Percentiles rank a stretch among this genome's conserved stretches.
Evolutionary conservation across 2,797 vertebrate species (phyloP).

Genomic region (Parambassis ranga): DNA sequence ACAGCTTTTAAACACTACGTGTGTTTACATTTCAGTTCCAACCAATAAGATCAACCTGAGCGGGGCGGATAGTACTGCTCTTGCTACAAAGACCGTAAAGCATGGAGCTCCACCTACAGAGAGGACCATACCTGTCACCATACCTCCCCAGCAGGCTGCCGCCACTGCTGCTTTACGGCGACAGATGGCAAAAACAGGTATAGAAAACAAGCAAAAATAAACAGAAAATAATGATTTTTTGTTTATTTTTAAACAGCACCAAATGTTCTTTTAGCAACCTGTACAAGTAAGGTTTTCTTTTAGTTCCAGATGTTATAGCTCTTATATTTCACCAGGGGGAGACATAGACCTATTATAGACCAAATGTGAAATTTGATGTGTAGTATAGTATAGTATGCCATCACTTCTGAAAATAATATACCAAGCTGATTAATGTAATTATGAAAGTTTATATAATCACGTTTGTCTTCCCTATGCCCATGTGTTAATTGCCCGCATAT

Average conservation of each 20-base stretch:
- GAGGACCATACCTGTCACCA: slow-evolving; percentile 73
- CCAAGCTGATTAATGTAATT: neutral
- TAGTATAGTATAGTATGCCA: too few relatives aligned
- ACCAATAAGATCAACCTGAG: slow-evolving; percentile 84
- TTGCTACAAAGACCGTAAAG: slow-evolving; percentile 94
- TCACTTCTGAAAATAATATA: neutral
- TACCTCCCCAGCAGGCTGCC: slow-evolving; percentile 91
- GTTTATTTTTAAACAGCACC: neutral
- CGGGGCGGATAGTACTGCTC: slow-evolving; percentile 90
- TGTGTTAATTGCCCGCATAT: neutral
- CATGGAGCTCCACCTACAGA: slow-evolving; percentile 86
- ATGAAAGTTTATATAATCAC: too few relatives aligned
- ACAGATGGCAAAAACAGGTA: slow-evolving; percentile 90
- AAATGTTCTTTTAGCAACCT: neutral
- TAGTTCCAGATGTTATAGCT: slow-evolving; percentile 19
- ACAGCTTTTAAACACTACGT: neutral
- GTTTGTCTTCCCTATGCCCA: neutral
- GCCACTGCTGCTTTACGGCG: slow-evolving; percentile 89
- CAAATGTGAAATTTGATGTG: neutral
- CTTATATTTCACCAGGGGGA: slow-evolving; percentile 64
- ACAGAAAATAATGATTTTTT: neutral
- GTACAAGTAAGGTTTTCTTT: neutral
- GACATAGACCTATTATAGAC: slow-evolving; percentile 47
- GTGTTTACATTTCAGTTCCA: slow-evolving; percentile 57
- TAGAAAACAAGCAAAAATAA: neutral